Evolutionary conservation across 2,888 invertebrate species (phyloP), one percentile per base, ranked within the genome.

Genomic region (Metacarcinus magister): DNA sequence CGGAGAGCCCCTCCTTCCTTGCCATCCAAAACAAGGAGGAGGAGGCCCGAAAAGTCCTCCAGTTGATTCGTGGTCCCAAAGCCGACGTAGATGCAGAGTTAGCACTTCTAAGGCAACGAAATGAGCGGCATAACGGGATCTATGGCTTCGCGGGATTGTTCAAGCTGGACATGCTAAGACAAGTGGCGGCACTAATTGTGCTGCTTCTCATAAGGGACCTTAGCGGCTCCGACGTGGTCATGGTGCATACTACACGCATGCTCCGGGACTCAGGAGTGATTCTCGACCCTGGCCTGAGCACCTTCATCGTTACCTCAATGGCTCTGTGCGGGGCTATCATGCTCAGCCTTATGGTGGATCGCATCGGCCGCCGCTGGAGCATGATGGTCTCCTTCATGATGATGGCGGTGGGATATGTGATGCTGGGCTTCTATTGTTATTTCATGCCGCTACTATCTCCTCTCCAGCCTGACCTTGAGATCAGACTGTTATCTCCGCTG

Each of bases 1-100:
- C 94, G 8, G 94, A 94, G 94, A 94, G 94, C 43, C 96, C 96
- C 3, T 32, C 92, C 13, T 92, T 92, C 82, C 92, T 96, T 16
- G 82, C 92, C n/a, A 82, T 96, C n/a, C 46, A 82, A 16, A 48
- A 48, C 43, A 75, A 44, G 28, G 92, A 94, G n/a, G 94, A 10
- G 3, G 94, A 96, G 48, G 96, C 96, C 3, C 91, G 39, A 10
- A 10, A 32, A 13, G n/a, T 96, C 10, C 48, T 96, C 16, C 28
- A 16, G 13, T 19, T n/a, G 2, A 48, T 96, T 10, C 92, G 96
- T 32, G 94, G 94, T 4, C 75, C 91, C 2, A 5, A 48, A 10
- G 67, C 67, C 28, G 54, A 75, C 44, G 44, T 96, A 0, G 94
- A 94, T n/a, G 75, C 90, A 8, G 96, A 96, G 82, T 23, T 96